Evolutionary conservation across 2,797 vertebrate species (phyloP).

Genomic region (Chaetophractus vellerosus): DNA sequence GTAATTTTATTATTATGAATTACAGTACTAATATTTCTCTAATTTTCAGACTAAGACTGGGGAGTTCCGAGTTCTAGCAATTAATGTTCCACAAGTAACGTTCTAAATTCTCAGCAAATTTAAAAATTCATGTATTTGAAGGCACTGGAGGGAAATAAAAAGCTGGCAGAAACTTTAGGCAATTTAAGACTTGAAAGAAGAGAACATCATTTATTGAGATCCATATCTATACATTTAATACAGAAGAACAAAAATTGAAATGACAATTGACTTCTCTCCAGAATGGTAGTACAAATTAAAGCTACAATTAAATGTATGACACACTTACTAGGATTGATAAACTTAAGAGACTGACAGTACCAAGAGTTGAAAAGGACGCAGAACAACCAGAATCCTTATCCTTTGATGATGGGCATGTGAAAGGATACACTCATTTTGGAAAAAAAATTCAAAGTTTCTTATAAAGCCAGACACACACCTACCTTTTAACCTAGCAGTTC

Average conservation of each 20-base stretch:
- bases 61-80: background rate
- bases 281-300: background rate
- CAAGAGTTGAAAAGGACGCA: background rate
- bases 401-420: background rate
- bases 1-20: slow-evolving; percentile 6
- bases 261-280: background rate
- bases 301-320: background rate
- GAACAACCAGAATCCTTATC: background rate
- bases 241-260: background rate
- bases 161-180: background rate
- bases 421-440: background rate
- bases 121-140: background rate
- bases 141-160: background rate
- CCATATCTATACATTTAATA: background rate
- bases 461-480: background rate
- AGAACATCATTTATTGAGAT: background rate
- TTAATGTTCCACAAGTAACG: background rate
- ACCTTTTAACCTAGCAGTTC: background rate
- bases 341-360: background rate
- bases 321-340: background rate
- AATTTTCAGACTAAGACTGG: background rate
- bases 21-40: slow-evolving; percentile 13
- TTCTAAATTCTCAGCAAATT: background rate
- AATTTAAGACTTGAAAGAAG: background rate
- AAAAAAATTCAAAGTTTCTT: background rate